phyloP scores from a whole-genome alignment of 2,113 vertebrate species.

The Prunella himalayana region DNA sequence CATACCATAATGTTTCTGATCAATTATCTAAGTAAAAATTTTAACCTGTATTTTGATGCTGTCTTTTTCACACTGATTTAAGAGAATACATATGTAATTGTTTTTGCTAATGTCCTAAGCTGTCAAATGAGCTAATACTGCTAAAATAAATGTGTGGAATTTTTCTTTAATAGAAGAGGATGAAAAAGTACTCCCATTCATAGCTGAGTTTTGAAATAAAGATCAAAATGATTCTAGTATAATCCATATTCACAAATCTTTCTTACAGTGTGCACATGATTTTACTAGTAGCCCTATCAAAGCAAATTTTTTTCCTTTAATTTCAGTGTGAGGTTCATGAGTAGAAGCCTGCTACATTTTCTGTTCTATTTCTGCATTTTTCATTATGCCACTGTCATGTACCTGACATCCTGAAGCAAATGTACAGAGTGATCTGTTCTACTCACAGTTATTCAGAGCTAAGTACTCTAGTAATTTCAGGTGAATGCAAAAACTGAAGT shows the following conservation, averaged over 20 bases:
- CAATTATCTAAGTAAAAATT: not conserved
- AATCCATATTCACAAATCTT: not conserved
- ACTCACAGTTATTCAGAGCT: constrained; percentile 6
- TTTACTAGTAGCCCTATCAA: not conserved
- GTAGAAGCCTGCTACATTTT: not conserved
- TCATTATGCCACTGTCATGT: constrained; percentile 38
- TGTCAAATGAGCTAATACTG: not conserved
- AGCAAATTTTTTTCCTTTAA: not conserved
- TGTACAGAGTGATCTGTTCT: not conserved
- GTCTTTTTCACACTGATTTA: not conserved
- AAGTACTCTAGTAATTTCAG: not conserved
- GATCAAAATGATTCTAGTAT: not conserved
- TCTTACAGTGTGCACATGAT: not conserved
- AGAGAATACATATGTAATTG: not conserved
- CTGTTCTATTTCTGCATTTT: constrained; percentile 37
- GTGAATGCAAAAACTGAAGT: not conserved
- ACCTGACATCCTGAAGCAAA: constrained; percentile 30
- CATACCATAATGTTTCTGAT: not conserved
- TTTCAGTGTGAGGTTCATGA: constrained; percentile 26
- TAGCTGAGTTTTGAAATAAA: not conserved
- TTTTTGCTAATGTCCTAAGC: not conserved
- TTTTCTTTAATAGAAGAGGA: not conserved
- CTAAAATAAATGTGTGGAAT: not conserved
- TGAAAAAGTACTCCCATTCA: not conserved
- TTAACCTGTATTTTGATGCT: not conserved